Evolutionary conservation across 30 jellyfish, hydroid and myxozoan genomes (phyloP), one percentile per base, ranked within the genome.

Genomic region (Nemopilema nomurai): DNA sequence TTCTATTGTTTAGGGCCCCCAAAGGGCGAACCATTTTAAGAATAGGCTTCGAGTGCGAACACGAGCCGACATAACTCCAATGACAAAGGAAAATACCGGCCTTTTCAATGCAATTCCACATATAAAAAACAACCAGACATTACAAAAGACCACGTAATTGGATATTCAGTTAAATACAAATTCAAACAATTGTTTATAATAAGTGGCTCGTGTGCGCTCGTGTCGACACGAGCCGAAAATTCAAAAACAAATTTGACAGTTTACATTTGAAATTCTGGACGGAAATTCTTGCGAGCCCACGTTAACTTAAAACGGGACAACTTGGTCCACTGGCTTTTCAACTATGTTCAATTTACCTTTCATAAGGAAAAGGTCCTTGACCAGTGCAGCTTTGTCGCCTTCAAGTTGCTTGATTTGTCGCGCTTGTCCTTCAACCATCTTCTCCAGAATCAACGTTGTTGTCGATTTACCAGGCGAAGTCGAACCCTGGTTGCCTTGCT

Each of bases 301-400:
- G 57, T 41, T 41, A 41, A 41, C 0, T 63, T 41, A 83, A 71
- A 83, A 83, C 1, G 92, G 92, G 1, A 83, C 92, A 22, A 83
- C 71, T 72, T 72, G 92, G 1, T 83, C 92, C 25, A 71, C 76
- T 16, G 92, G 92, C 8, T 72, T 72, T 28, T 72, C 80, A 21
- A 83, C 80, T 28, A 83, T 24, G 28, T 71, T 29, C 25, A 83
- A 62, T 27, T 57, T 83, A 32, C 92, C 92, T 72, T 83, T 83
- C 80, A 83, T 73, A 1, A 62, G 80, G 13, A 83, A 83, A n/a
- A 83, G 51, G 53, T 83, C 92, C 28, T 50, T 83, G 22, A 83
- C 92, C 8, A 83, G 72, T 3, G 77, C 65, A 13, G 81, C 85
- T 62, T 83, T 83, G 63, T 83, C 92, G 25, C 29, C 26, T 25